phyloP scores from a whole-genome alignment of 2,113 vertebrate genomes.

The Neodon shergylaensis region DNA sequence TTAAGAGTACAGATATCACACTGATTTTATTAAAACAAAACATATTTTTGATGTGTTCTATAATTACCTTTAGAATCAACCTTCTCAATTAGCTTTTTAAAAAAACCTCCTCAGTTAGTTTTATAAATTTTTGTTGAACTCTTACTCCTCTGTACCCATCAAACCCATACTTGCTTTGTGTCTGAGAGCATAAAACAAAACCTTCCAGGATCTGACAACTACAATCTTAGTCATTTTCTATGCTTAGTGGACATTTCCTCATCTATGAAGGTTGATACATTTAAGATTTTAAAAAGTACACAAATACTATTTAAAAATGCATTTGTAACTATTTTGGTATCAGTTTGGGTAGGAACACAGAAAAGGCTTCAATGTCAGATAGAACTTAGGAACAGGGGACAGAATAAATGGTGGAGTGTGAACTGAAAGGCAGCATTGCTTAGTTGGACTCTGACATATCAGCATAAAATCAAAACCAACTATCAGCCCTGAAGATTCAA shows the following conservation, averaged over 20 bases:
- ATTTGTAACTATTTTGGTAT: background rate
- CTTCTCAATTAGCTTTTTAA: background rate
- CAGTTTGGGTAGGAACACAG: background rate
- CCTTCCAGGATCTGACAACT: background rate
- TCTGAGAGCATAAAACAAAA: background rate
- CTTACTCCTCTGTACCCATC: background rate
- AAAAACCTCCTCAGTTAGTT: background rate
- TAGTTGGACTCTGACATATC: background rate
- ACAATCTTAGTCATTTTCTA: slow-evolving; percentile 33
- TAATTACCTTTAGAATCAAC: too few relatives aligned
- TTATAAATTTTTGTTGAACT: slow-evolving; percentile 36
- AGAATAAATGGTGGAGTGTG: background rate
- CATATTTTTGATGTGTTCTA: slow-evolving; percentile 2
- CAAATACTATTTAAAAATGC: background rate
- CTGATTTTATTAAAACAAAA: slow-evolving; percentile 3
- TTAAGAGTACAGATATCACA: background rate
- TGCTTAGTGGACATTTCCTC: slow-evolving; percentile 21
- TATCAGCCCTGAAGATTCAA: background rate
- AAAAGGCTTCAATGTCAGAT: background rate
- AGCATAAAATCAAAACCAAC: background rate
- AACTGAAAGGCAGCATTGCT: background rate
- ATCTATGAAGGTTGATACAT: slow-evolving; percentile 23
- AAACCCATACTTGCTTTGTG: background rate
- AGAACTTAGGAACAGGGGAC: background rate
- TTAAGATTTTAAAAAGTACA: slow-evolving; percentile 6